Base-by-base conservation (phyloP, 2,888 invertebrate genomes). In the Diaphora mendica region DNA sequence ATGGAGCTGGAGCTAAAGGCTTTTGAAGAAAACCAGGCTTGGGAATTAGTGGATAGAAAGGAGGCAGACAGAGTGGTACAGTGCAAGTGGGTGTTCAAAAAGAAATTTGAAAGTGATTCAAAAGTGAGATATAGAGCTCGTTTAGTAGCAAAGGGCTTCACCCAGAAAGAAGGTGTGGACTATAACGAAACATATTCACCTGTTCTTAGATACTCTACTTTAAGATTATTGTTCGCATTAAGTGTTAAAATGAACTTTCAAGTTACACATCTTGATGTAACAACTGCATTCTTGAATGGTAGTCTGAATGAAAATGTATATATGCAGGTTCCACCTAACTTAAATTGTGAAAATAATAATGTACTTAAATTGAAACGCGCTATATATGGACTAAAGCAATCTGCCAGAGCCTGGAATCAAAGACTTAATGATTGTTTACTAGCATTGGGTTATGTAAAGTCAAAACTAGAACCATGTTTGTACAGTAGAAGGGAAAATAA, bases 1-100 rank as follows among this genome's bases (percentile, higher is more conserved):
- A 80, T 84, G 77, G 11, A 51, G 35, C 74, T 82, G 13, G 82
- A 84, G 66, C 51, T 82, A 11, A 64, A 82, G 35, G 71, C 79
- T 8, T 80, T 84, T 67, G 69, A 79, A 7, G 78, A 84, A 0
- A 80, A 77, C 39, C 15, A 80, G 68, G 79, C 82, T 4, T 84
- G 82, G 84, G 79, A 79, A 48, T 17, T 82, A 0, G 80, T 82
- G 3, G 74, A 76, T 33, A 70, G 26, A 26, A 59, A 62, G 26
- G 68, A 68, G 51, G 69, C 55, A 35, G 55, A 71, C 59, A 66
- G 71, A 55, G 59, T 68, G 30, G 68, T 72, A 2, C 62, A 72
- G 42, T 72, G 68, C 26, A 72, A 64, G 68, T 68, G 72, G 72
- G 72, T 72, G 2, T 72, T 72, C 11, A 68, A 72, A n/a, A 72